Evolutionary conservation across 37 sponge, comb jelly and placozoan genomes (phyloP), one percentile per base, ranked within the genome.

Genomic region (Diacarnus erythraeanus): DNA sequence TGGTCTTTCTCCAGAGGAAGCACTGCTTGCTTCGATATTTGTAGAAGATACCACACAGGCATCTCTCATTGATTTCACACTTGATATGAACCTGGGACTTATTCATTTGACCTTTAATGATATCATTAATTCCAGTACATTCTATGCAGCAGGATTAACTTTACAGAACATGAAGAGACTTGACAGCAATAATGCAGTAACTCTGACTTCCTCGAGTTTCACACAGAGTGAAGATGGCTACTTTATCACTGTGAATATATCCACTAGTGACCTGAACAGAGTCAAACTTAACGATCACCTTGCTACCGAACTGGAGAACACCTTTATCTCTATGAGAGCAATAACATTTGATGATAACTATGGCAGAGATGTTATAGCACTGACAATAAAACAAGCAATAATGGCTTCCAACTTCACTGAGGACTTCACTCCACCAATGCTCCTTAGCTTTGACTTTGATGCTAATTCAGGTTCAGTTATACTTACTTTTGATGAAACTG

Each of bases 51-150:
- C 39, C 25, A 89, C 86, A 17, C 69, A 72, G 22, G 83, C 97
- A 27, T 57, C 42, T 1, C 80, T 96, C 20, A 84, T 87, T 38
- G 79, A 71, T 37, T 90, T 93, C 72, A 64, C 77, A 18, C 79
- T 96, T 18, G 97, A 96, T 44, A 77, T 96, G 88, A 79, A 96
- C 58, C 37, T 54, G 0, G 94, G 94, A 22, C 78, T 64, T 6
- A 72, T 96, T 30, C 83, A 86, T 51, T 82, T 96, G 20, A 96
- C 97, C n/a, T 96, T 96, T 77, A 82, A 96, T 84, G 97, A 96
- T 59, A 90, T 96, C 78, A 83, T 96, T 23, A 67, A 86, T 57
- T 59, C 91, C 21, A 77, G 69, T 47, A 88, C 89, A 2, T 80
- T 93, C 71, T 90, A 85, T 68, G 67, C 90, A 34, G 51, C 59